phyloP scores from a whole-genome alignment of 2,888 invertebrate genomes.

The Geophilus truncorum region DNA sequence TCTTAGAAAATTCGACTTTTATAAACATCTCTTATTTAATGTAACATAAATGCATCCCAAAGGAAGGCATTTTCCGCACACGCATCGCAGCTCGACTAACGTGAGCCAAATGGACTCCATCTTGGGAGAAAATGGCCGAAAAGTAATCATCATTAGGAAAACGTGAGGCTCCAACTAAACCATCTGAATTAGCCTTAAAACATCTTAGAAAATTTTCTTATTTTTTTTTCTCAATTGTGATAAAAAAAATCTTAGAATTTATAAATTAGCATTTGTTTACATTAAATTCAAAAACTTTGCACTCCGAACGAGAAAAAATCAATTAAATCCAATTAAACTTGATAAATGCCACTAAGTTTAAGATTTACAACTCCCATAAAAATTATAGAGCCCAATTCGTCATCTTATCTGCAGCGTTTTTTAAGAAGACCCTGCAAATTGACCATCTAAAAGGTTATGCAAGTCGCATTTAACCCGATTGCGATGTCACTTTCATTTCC shows the following conservation, averaged over 20 bases:
- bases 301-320: neutral
- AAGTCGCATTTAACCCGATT: neutral
- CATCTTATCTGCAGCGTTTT: conserved; percentile 13
- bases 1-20: neutral
- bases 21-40: neutral
- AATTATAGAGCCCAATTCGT: conserved; percentile 6
- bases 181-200: neutral
- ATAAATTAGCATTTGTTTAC: neutral
- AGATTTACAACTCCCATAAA: neutral
- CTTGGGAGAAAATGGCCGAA: neutral
- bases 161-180: neutral
- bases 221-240: too few relatives aligned
- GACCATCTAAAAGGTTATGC: conserved; percentile 6
- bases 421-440: neutral
- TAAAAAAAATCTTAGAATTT: too few relatives aligned
- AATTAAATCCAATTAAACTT: conserved; percentile 2
- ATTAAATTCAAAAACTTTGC: neutral
- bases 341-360: neutral
- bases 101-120: neutral
- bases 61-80: neutral
- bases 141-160: conserved; percentile 21
- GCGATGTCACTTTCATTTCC: conserved; percentile 1
- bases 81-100: neutral
- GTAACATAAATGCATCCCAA: neutral
- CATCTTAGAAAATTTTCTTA: too few relatives aligned